phyloP scores from a whole-genome alignment of 2,797 vertebrate species.

The Hydrolagus colliei region DNA sequence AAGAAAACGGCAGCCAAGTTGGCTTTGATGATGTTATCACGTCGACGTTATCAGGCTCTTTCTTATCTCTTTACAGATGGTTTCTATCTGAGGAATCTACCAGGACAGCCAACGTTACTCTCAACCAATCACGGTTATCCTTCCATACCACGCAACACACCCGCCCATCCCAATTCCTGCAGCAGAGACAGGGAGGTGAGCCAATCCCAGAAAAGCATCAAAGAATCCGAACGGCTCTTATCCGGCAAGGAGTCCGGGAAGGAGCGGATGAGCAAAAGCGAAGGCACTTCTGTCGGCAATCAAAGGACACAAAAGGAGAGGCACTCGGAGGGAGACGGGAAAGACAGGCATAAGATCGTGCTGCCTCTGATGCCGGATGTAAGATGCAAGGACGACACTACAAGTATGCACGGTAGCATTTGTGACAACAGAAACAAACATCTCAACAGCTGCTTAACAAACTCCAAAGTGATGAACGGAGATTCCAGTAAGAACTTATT shows the following conservation, averaged over 20 bases:
- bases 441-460: constrained; percentile 80
- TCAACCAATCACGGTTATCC: constrained; percentile 81
- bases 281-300: constrained; percentile 49
- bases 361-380: constrained; percentile 60
- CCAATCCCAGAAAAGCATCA: constrained; percentile 69
- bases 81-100: constrained; percentile 91
- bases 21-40: neutral
- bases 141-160: constrained; percentile 70
- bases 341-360: constrained; percentile 62
- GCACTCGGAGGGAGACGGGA: constrained; percentile 26
- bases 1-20: neutral
- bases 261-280: constrained; percentile 70
- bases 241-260: constrained; percentile 65
- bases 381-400: constrained; percentile 68
- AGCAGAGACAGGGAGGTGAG: constrained; percentile 74
- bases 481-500: constrained; percentile 66
- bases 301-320: constrained; percentile 26
- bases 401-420: constrained; percentile 49
- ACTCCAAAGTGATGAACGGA: constrained; percentile 77
- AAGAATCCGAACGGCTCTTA: constrained; percentile 71
- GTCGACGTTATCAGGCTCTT: neutral
- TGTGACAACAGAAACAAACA: constrained; percentile 62
- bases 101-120: constrained; percentile 81
- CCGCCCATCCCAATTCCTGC: constrained; percentile 77
- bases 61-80: constrained; percentile 65